Base-by-base conservation (phyloP, 2,888 invertebrate species). In the Carabus problematicus region DNA sequence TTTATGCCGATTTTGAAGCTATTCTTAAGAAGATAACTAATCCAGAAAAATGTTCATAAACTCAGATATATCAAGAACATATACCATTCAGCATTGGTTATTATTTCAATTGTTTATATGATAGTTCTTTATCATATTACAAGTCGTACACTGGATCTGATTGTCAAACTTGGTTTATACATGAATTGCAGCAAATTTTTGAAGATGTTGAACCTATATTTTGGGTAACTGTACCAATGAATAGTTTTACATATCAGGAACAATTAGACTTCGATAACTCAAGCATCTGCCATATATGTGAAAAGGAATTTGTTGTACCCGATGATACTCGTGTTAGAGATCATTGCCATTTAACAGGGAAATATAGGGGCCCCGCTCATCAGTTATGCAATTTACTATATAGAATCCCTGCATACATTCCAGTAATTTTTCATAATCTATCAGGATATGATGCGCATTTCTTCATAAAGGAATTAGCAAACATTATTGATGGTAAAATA, bases 1-100 rank as follows among this genome's bases (percentile, higher is more conserved):
- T 73, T 45, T 73, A 73, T 71, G 70, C 70, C 8, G 72, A 72
- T 61, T 43, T 71, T 14, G 71, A 72, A 69, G 59, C 69, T 60
- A 58, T 73, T 14, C 40, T 72, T 42, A 39, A 61, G 42, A 59
- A 61, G 49, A 43, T 60, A 42, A 18, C 9, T 7, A 49, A 29
- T 29, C 2, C 29, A 29, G 2, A 29, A 29, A 29, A 3, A 6
- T 6, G 29, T 3, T 3, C 29, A 29, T 3, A 29, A 29, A 29
- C 29, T 29, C 29, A 29, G 29, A 29, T 29, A 56, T 8, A 54
- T 59, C 43, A 71, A 41, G 61, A 70, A 12, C 73, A 72, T 70
- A 49, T 67, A 42, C 64, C 72, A 8, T 71, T 45, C 16, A 72
- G 71, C 58, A 58, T 72, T 40, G 73, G 62, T 2, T 72, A 70